Conservation (phyloP, 2,113 vertebrate species). For the Cairina moschata region DNA sequence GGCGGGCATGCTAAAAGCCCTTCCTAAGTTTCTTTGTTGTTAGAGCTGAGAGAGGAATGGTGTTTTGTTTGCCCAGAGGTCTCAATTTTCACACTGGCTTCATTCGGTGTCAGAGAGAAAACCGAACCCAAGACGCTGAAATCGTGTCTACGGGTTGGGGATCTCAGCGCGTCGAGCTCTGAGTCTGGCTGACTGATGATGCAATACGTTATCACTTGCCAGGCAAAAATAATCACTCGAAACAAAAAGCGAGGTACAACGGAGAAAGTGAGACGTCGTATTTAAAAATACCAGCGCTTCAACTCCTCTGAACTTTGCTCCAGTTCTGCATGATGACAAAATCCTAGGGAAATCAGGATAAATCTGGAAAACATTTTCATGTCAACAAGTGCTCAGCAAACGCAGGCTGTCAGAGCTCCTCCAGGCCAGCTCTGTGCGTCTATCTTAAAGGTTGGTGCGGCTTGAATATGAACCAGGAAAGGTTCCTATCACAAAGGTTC, state of each 20-base stretch:
- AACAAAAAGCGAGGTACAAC: background rate
- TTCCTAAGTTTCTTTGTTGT: background rate
- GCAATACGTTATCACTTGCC: slow-evolving; percentile 13
- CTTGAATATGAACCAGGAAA: accelerated
- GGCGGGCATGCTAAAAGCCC: background rate
- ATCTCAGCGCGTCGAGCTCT: background rate
- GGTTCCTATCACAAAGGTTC: background rate
- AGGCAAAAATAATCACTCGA: slow-evolving; percentile 38
- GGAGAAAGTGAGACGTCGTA: background rate
- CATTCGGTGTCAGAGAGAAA: background rate
- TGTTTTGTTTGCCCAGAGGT: background rate
- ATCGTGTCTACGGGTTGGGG: background rate
- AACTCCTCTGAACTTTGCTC: slow-evolving; percentile 37
- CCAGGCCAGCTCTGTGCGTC: background rate
- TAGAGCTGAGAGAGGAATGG: background rate
- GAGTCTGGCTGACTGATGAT: background rate
- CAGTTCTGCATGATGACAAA: background rate
- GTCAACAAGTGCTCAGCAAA: background rate
- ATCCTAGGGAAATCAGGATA: background rate
- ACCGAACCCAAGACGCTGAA: background rate
- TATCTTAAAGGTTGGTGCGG: background rate
- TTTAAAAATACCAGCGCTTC: background rate
- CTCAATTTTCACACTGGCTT: background rate
- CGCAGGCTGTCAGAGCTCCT: accelerated
- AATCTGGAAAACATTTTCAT: background rate